Evolutionary conservation across 2,113 vertebrate species (phyloP), one percentile per base, ranked within the genome.

Genomic region (Sinocyclocheilus rhinocerous): DNA sequence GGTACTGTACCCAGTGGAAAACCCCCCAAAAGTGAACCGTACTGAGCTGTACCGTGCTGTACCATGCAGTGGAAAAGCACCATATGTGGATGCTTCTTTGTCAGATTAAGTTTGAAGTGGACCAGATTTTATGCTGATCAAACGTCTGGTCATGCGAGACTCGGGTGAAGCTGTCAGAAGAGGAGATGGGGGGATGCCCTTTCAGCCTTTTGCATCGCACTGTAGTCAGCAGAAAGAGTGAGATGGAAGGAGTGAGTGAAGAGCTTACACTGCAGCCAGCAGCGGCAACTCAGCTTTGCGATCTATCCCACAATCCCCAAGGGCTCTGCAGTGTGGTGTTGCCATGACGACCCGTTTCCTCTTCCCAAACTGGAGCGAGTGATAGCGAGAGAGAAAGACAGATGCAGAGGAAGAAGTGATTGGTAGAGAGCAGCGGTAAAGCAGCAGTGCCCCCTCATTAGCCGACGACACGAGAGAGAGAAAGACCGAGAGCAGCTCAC

Each of bases 311-410:
- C 85, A 91, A 90, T 90, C 89, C 88, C 90, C 45, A 72, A 85
- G 89, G 90, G 91, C 85, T 90, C 87, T 84, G 90, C 88, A 89
- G 90, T 89, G 87, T 87, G 90, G 85, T 90, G 91, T 92, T 92
- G 90, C 91, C 81, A 92, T 91, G 91, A 89, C 91, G 77, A 91
- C 91, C 48, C 42, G 81, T 86, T 91, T 90, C 87, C 88, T 86
- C 81, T 89, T 85, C 87, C 86, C 81, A 87, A 91, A 90, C 85
- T 89, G 87, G 88, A 91, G 84, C 52, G 85, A 88, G 86, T 87
- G 87, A 87, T 87, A 61, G 78, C 36, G 65, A 83, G 81, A 80
- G 79, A 57, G 84, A 77, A 50, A 85, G 69, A 76, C 78, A 75
- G 78, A 81, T 42, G 63, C 75, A 81, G 76, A 85, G 76, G 63